Conservation (phyloP, 92 coral and sea anemone species). For the Parazoanthus atlanticus region DNA sequence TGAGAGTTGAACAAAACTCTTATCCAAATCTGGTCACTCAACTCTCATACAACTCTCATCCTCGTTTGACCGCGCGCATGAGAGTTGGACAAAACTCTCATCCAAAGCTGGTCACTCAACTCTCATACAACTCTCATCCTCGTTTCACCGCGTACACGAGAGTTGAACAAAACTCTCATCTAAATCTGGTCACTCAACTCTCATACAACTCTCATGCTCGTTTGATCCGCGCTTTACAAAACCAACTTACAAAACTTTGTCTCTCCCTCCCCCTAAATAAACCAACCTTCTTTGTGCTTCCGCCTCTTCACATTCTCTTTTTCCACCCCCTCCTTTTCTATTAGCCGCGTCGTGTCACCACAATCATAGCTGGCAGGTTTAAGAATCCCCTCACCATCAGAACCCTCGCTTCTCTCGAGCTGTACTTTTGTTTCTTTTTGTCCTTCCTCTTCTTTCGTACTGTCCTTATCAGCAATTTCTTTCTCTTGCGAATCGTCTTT, state of each 20-base stretch:
- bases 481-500: constrained; percentile 86
- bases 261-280: background rate
- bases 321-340: constrained; percentile 38
- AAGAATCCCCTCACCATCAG: constrained; percentile 46
- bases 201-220: too few species aligned
- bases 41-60: too few species aligned
- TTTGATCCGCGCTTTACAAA: too few species aligned
- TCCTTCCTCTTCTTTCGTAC: constrained; percentile 46
- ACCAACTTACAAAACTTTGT: background rate
- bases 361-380: constrained; percentile 54
- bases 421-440: constrained; percentile 41
- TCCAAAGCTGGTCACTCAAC: too few species aligned
- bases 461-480: constrained; percentile 65
- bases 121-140: too few species aligned
- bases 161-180: too few species aligned
- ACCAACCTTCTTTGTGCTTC: constrained; percentile 55
- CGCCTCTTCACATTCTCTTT: constrained; percentile 33
- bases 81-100: too few species aligned
- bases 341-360: constrained; percentile 56
- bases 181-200: too few species aligned
- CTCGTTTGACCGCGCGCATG: too few species aligned
- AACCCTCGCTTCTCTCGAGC: constrained; percentile 35
- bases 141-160: too few species aligned
- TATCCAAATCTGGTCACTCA: too few species aligned
- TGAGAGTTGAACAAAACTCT: too few species aligned